A percentile compares a stretch with the other conserved stretches of the same genome.
phyloP scores from a whole-genome alignment of 1,140 invertebrate genomes.

The Lucilia sericata region DNA sequence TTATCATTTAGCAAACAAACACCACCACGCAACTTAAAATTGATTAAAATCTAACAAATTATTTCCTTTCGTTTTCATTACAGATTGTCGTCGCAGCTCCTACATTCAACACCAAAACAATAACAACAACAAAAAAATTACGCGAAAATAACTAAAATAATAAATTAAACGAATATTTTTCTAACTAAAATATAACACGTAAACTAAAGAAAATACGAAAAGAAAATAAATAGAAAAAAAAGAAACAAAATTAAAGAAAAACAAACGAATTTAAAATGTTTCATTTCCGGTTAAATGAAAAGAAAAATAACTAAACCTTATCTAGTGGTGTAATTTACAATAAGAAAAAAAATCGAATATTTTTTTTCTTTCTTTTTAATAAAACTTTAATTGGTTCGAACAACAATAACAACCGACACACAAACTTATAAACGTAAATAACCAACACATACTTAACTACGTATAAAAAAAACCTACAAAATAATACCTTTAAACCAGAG shows the following conservation, averaged over 20 bases:
- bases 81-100: neutral
- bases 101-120: neutral
- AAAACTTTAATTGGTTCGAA: constrained; percentile 17
- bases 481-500: neutral
- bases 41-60: constrained; percentile 19
- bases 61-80: constrained; percentile 30
- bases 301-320: neutral
- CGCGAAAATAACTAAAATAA: neutral
- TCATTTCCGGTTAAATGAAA: constrained; percentile 1
- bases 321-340: neutral
- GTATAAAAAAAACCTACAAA: neutral
- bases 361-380: neutral
- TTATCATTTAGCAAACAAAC: too few relatives aligned
- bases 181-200: neutral
- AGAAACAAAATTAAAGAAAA: neutral
- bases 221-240: neutral
- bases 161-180: neutral
- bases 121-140: neutral
- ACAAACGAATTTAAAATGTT: neutral
- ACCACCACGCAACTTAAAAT: neutral
- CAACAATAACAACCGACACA: neutral
- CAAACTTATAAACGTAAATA: neutral
- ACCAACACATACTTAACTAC: neutral
- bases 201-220: neutral
- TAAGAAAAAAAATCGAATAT: neutral